Evolutionary conservation across 2,888 invertebrate species (phyloP), one percentile per base, ranked within the genome.

Genomic region (Platycnemis pennipes): DNA sequence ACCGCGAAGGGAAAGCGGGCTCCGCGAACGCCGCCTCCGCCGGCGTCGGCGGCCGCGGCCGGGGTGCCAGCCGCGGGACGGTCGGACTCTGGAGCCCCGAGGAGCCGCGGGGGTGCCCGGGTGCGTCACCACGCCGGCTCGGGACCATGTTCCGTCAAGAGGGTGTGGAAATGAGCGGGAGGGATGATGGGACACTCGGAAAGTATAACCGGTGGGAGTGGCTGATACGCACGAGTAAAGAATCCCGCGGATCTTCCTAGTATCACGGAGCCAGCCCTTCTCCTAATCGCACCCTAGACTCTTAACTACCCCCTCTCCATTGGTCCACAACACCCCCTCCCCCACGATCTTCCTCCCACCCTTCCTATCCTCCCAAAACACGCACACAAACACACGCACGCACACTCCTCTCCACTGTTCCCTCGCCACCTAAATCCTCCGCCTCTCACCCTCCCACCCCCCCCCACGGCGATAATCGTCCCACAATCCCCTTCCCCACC

Each of bases 401-500:
- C 77, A 77, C 77, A 8, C 63, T n/a, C n/a, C n/a, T n/a, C n/a
- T n/a, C n/a, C n/a, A n/a, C n/a, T n/a, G 49, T 19, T 16, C 49
- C 49, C 49, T 16, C 49, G 56, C 63, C 88, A 26, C 86, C 49
- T n/a, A n/a, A 37, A 45, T 94, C 31, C 45, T 94, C 22, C n/a
- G 89, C 45, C 22, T 44, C 11, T 26, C 94, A n/a, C 42, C 37
- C 22, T 16, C 22, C 26, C 26, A 1, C 45, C 77, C 89, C 77
- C 89, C 63, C 46, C 46, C 94, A 31, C 26, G n/a, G 31, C n/a
- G n/a, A 44, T 56, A 46, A 94, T 7, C 94, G 88, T n/a, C 49
- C 56, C 86, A 45, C 31, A 63, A 69, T 88, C 63, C 69, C 44
- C 86, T 44, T n/a, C 69, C 42, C 94, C 44, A 37, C 53, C 22